A percentile compares a stretch with the other conserved stretches of the same genome.
Conservation (phyloP, 1,140 invertebrate species). For the Andricus grossulariae region DNA sequence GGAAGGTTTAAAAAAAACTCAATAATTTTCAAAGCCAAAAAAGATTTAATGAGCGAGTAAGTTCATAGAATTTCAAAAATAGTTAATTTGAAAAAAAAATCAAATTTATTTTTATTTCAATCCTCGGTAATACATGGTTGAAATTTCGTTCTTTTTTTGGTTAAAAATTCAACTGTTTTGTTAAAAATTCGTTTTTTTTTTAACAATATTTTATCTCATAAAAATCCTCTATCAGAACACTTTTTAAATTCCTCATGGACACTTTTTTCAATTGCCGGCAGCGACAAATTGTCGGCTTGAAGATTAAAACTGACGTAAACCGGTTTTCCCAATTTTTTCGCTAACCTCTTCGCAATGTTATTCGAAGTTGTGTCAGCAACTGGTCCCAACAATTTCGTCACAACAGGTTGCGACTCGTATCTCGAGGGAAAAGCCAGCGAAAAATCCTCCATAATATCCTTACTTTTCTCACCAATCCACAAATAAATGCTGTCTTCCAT, state of each 20-base stretch:
- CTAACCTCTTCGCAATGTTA: slow-evolving; percentile 66
- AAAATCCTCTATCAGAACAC: slow-evolving; percentile 51
- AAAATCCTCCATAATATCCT: slow-evolving; percentile 66
- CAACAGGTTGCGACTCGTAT: slow-evolving; percentile 61
- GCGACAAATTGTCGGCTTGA: slow-evolving; percentile 51
- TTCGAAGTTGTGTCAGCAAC: slow-evolving; percentile 59
- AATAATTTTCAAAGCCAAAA: too few species aligned
- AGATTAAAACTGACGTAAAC: slow-evolving; percentile 74
- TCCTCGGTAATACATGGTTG: too few species aligned
- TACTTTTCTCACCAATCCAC: slow-evolving; percentile 63
- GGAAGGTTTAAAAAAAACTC: too few species aligned
- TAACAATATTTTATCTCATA: too few species aligned
- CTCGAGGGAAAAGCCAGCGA: slow-evolving; percentile 62
- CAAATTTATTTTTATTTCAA: too few species aligned
- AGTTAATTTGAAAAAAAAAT: too few species aligned
- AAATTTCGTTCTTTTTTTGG: too few species aligned
- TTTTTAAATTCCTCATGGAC: slow-evolving; percentile 66
- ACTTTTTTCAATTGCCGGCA: slow-evolving; percentile 65
- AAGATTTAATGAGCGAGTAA: too few species aligned
- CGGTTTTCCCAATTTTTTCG: slow-evolving; percentile 65
- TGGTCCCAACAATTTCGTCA: slow-evolving; percentile 70
- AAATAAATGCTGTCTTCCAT: slow-evolving; percentile 70
- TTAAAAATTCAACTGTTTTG: too few species aligned
- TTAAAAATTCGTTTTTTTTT: too few species aligned
- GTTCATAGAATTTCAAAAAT: too few species aligned